These are phyloP conservation scores for Penaeus japonicus DNA, from an alignment of 1,140 invertebrate species.

Conservation along the genomic window DNA sequence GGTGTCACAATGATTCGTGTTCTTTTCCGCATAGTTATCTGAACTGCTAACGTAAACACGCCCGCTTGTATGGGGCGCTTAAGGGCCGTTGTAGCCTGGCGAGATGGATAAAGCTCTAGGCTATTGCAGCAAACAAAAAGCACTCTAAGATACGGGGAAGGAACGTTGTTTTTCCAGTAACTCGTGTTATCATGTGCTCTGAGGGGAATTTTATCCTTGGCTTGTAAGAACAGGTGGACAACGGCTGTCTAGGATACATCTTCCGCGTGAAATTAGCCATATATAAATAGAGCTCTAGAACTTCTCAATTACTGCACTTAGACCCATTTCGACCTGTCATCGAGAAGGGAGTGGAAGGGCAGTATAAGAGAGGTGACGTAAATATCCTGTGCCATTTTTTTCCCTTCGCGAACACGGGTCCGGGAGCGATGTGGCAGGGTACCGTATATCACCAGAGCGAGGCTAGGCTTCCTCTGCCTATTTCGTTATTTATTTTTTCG, in stretches of 20 bases:
- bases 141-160: conserved; percentile 38
- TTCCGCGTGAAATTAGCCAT: background rate
- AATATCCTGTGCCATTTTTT: conserved; percentile 32
- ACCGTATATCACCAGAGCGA: conserved; percentile 37
- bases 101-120: conserved; percentile 19
- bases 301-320: no score
- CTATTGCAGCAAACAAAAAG: conserved; percentile 30
- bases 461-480: background rate
- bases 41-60: conserved; percentile 41
- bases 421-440: conserved; percentile 29
- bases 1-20: conserved; percentile 60
- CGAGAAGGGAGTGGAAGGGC: background rate
- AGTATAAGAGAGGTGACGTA: background rate
- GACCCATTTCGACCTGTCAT: no score
- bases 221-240: conserved; percentile 55
- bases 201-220: conserved; percentile 55
- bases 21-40: conserved; percentile 48
- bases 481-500: background rate
- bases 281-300: background rate
- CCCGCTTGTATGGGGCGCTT: background rate
- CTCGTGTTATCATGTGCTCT: conserved; percentile 53
- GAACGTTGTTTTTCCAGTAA: conserved; percentile 53
- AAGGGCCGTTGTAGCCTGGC: conserved; percentile 36
- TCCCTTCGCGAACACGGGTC: conserved; percentile 43
- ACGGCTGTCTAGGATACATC: background rate